Percentiles rank a stretch among this genome's conserved stretches.
These are phyloP conservation scores for Diorhabda elongata DNA, from an alignment of 1,140 invertebrate species.

Conservation along the genomic window DNA sequence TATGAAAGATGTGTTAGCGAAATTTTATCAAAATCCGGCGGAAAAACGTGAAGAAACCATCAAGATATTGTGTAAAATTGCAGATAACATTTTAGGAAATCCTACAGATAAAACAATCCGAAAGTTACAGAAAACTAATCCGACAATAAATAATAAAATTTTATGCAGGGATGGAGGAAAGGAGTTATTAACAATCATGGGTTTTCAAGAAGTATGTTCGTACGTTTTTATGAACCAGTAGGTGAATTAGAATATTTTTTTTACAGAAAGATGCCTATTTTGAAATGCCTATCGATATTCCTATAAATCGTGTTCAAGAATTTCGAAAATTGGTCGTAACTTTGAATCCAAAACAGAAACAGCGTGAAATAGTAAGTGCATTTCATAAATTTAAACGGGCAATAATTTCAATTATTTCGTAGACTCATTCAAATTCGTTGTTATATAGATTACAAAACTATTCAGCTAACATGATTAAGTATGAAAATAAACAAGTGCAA, in stretches of 20 bases:
- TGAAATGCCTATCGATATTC: constrained; percentile 16
- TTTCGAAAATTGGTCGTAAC: constrained; percentile 21
- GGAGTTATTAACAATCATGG: constrained; percentile 39
- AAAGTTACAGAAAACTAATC: constrained; percentile 38
- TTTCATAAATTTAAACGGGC: too few relatives aligned
- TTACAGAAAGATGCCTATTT: constrained; percentile 29
- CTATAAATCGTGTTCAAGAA: constrained; percentile 20
- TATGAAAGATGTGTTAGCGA: too few relatives aligned
- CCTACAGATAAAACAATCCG: constrained; percentile 38
- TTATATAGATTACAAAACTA: constrained; percentile 51
- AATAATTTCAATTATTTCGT: constrained; percentile 18
- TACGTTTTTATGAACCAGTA: constrained; percentile 11
- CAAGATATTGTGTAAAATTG: constrained; percentile 37
- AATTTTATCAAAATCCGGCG: constrained; percentile 10
- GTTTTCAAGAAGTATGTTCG: constrained; percentile 39
- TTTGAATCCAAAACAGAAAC: constrained; percentile 11
- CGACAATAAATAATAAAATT: constrained; percentile 35
- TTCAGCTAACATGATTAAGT: constrained; percentile 59
- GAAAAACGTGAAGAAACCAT: constrained; percentile 25
- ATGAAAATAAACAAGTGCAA: constrained; percentile 61
- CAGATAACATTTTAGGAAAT: constrained; percentile 37
- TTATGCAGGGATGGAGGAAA: constrained; percentile 32
- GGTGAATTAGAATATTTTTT: constrained; percentile 19
- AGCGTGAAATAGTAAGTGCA: too few relatives aligned
- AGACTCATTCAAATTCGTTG: constrained; percentile 48